A percentile compares a stretch with the other conserved stretches of the same genome.
Conservation (phyloP, 2,888 invertebrate species). For the Ormyrus labotus region DNA sequence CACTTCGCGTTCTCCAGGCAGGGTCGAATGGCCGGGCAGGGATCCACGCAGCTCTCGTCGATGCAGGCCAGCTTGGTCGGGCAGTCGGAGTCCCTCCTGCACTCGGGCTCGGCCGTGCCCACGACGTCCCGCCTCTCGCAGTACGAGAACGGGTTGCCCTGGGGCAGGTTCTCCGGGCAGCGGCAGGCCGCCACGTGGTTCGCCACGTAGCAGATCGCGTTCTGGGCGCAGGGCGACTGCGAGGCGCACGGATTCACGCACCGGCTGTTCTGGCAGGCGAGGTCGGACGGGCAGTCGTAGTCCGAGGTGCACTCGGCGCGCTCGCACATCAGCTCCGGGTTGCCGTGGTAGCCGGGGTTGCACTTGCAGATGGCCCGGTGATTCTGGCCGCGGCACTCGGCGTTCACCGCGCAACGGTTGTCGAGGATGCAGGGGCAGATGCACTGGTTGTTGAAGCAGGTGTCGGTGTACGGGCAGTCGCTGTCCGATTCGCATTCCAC, state of each 20-base stretch:
- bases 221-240: constrained; percentile 86
- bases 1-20: constrained; percentile 87
- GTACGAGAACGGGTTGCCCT: constrained; percentile 88
- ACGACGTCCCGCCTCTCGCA: constrained; percentile 78
- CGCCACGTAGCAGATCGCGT: constrained; percentile 87
- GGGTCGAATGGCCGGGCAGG: constrained; percentile 86
- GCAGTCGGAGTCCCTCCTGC: constrained; percentile 87
- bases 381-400: constrained; percentile 88
- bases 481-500: constrained; percentile 89
- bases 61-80: constrained; percentile 89
- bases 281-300: constrained; percentile 86
- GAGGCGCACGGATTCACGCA: constrained; percentile 88
- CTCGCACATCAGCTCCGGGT: constrained; percentile 87
- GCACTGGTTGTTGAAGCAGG: constrained; percentile 89
- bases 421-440: constrained; percentile 87
- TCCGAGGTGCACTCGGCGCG: constrained; percentile 87
- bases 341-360: constrained; percentile 85
- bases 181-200: constrained; percentile 89
- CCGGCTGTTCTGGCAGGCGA: constrained; percentile 83
- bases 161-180: constrained; percentile 87
- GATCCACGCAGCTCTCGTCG: constrained; percentile 86
- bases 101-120: constrained; percentile 80
- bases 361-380: constrained; percentile 90
- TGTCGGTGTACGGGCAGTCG: constrained; percentile 88
- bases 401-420: constrained; percentile 89